Evolutionary conservation across 2,888 invertebrate species (phyloP), one percentile per base, ranked within the genome.

Genomic region (Pimpla rufipes): DNA sequence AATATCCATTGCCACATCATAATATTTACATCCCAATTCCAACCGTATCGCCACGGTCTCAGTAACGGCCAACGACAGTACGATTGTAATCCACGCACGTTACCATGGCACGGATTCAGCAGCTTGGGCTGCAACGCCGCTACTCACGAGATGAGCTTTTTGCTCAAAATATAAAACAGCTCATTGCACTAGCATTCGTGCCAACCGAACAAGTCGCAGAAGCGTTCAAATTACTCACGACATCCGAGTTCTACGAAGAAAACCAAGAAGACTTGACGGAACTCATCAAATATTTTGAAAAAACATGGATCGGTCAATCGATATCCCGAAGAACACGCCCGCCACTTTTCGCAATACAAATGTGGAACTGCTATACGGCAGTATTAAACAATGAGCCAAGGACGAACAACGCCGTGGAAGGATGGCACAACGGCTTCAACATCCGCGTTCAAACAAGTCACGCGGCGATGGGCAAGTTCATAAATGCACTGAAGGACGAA

Each of bases 381-480:
- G 42, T 57, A 21, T 1, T 73, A 1, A 55, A 73, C 52, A n/a
- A n/a, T n/a, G n/a, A n/a, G n/a, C n/a, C 70, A 40, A 16, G 70
- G 10, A 70, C 70, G 18, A 70, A 70, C 8, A 70, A 70, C 21
- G 70, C n/a, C 21, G 23, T 50, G 2, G 55, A 57, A 68, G 55
- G 47, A n/a, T n/a, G n/a, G n/a, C 40, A 55, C 8, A 40, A n/a
- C 11, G 67, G 47, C n/a, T 77, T 47, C 47, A 57, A 67, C 18
- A 47, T 18, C 8, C 21, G 47, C 13, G 11, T 77, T 4, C 45
- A 70, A 55, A 68, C 8, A 21, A 37, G 68, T 50, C 67, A 68
- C n/a, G 47, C 77, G n/a, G 45, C 68, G 2, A 77, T 77, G 21
- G 52, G 64, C 21, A 57, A 68, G 18, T 74, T 74, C 11, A 74